These are phyloP conservation scores for Leptodirus hochenwartii DNA, from an alignment of 2,888 invertebrate species.

Conservation along the genomic window DNA sequence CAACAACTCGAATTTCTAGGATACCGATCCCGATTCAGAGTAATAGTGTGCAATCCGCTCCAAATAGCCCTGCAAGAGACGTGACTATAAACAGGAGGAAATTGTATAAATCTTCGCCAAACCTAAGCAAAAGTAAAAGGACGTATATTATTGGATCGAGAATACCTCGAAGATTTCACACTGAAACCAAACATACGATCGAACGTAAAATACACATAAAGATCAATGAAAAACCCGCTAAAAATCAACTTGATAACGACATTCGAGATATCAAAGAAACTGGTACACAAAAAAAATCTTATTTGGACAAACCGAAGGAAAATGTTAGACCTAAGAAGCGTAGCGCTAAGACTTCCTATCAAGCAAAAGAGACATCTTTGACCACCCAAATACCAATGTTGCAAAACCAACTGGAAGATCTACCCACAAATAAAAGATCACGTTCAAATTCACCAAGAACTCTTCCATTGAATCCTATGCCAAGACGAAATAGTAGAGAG, in stretches of 20 bases:
- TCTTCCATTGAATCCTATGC: neutral
- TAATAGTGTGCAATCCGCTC: constrained; percentile 20
- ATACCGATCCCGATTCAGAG: constrained; percentile 31
- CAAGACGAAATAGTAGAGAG: constrained; percentile 14
- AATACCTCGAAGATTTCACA: constrained; percentile 12
- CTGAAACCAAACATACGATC: constrained; percentile 9
- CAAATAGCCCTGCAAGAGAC: constrained; percentile 26
- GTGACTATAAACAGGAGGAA: constrained; percentile 17
- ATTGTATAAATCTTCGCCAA: constrained; percentile 22
- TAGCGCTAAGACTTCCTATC: too few species aligned
- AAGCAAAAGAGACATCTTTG: constrained; percentile 1
- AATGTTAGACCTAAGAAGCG: constrained; percentile 5
- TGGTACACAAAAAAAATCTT: constrained; percentile 1
- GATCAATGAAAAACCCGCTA: constrained; percentile 9
- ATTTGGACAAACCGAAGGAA: constrained; percentile 6
- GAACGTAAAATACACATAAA: constrained; percentile 10
- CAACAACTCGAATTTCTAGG: constrained; percentile 15
- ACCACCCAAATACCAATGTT: neutral
- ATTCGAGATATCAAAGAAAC: constrained; percentile 5
- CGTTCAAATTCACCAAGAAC: neutral
- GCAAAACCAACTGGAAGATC: neutral
- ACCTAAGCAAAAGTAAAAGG: constrained; percentile 14
- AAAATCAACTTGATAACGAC: too few species aligned
- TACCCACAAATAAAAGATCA: neutral
- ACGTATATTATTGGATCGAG: constrained; percentile 11